A percentile compares a stretch with the other conserved stretches of the same genome.
Conservation (phyloP, 2,797 vertebrate genomes). For the Valencia hispanica region DNA sequence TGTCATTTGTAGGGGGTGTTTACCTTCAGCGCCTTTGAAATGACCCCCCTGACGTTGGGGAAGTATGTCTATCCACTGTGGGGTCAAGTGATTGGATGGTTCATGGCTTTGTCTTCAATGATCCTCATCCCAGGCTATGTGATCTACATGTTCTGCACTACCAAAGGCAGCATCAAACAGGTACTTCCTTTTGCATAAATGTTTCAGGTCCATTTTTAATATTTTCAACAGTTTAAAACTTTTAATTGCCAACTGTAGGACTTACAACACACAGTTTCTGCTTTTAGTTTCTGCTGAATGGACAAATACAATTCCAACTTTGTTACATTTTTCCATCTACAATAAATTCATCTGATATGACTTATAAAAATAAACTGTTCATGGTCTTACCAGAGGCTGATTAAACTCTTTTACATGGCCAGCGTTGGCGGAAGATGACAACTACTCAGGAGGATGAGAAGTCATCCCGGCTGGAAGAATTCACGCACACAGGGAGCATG, state of each 20-base stretch:
- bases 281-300: background rate
- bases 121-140: constrained; percentile 88
- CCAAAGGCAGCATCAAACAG: constrained; percentile 84
- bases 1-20: constrained; percentile 85
- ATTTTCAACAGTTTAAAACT: background rate
- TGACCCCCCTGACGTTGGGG: constrained; percentile 89
- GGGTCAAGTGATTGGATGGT: constrained; percentile 90
- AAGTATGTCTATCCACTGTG: constrained; percentile 88
- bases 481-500: constrained; percentile 68
- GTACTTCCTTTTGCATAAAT: constrained; percentile 10
- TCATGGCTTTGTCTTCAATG: constrained; percentile 93
- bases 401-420: constrained; percentile 45
- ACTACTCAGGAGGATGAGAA: constrained; percentile 73
- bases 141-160: constrained; percentile 84
- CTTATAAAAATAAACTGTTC: background rate
- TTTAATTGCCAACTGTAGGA: background rate
- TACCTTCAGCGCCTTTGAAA: constrained; percentile 91
- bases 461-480: constrained; percentile 73
- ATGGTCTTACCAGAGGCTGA: constrained; percentile 17
- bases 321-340: background rate
- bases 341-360: background rate
- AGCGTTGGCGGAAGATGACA: constrained; percentile 89
- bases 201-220: background rate
- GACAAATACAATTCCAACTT: background rate
- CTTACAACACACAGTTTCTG: background rate